Evolutionary conservation across 2,113 vertebrate genomes (phyloP), one percentile per base, ranked within the genome.

Genomic region (Fulmarus glacialis): DNA sequence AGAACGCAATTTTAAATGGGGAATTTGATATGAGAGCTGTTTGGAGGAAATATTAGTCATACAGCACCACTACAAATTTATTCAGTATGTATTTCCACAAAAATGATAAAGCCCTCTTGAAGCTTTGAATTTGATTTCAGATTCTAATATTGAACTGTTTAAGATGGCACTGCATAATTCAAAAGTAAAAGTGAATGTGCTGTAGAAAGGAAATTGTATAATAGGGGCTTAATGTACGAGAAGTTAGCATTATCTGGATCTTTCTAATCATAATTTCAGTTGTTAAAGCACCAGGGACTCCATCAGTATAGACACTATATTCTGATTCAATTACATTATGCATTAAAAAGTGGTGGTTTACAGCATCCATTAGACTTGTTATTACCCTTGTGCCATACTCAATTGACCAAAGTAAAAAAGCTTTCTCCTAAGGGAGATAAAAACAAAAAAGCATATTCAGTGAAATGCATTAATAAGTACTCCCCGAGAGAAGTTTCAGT

Each of bases 301-400:
- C 89, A 96, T 97, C 94, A 94, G 94, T 87, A 94, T 86, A 94
- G 96, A 95, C 90, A 64, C 95, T 95, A 95, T 88, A 97, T 96
- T 97, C 96, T 93, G 90, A 97, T 88, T 97, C 97, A 96, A 95
- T 98, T 97, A 98, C 75, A 88, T 68, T 97, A 93, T 85, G 82
- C 95, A 97, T 97, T 97, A 97, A 96, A 93, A 97, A 95, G 84
- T 52, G 66, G 71, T 93, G 60, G 94, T 94, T 98, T 98, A 97
- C 90, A 38, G 90, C 95, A 94, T 96, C 92, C 95, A 97, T 98
- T 97, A 98, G 71, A 91, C 40, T 97, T 95, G 92, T 87, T 95
- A 95, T 97, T 98, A 97, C 88, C 94, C 82, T 95, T 96, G 83
- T 97, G 94, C 91, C 96, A 93, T 90, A 98, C 78, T 92, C 79